Conservation (phyloP, 2,113 vertebrate genomes). For the Triplophysa rosa region DNA sequence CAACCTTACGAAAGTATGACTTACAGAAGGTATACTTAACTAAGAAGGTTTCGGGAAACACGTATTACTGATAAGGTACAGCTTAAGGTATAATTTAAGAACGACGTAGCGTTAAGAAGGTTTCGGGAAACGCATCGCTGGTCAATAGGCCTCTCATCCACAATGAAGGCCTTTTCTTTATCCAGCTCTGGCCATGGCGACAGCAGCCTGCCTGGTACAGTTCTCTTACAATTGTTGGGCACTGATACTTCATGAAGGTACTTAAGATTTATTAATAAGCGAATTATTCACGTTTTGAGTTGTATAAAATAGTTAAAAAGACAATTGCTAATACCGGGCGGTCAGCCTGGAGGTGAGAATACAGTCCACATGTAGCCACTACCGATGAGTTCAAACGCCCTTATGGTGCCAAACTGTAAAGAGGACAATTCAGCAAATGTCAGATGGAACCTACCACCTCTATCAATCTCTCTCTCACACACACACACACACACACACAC, state of each 20-base stretch:
- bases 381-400: constrained; percentile 23
- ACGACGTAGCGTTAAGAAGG: too few relatives aligned
- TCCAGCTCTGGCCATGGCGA: not conserved
- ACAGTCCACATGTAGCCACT: constrained; percentile 11
- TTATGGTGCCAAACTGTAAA: constrained; percentile 43
- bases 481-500: constrained; percentile 16
- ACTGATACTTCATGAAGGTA: not conserved
- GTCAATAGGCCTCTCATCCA: constrained; percentile 46
- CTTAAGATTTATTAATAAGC: not conserved
- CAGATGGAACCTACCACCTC: constrained; percentile 36
- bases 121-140: too few relatives aligned
- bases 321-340: not conserved
- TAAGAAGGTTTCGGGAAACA: too few relatives aligned
- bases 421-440: constrained; percentile 42
- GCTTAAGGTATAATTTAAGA: too few relatives aligned
- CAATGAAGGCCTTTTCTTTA: constrained; percentile 24
- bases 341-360: not conserved
- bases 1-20: too few relatives aligned
- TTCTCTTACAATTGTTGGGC: not conserved
- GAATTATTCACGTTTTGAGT: not conserved
- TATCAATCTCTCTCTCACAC: constrained; percentile 27
- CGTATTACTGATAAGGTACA: too few relatives aligned
- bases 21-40: too few relatives aligned
- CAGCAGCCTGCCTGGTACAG: not conserved
- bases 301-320: not conserved